Percentiles rank a stretch among this genome's conserved stretches.
Conservation (phyloP, 2,797 vertebrate species). For the Rhinichthys osculus region DNA sequence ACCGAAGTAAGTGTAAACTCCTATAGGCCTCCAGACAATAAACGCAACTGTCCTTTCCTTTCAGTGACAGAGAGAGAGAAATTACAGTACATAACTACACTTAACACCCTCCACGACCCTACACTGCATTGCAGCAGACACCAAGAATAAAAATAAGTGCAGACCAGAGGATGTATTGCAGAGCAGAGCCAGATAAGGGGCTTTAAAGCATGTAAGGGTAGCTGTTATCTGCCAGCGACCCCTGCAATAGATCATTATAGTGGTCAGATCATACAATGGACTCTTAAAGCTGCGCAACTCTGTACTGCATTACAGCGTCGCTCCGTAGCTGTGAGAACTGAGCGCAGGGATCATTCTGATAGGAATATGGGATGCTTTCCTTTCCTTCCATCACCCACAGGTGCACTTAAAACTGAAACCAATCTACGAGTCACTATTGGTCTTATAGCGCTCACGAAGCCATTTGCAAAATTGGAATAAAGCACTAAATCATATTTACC, state of each 20-base stretch:
- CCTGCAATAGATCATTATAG: conserved; percentile 47
- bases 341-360: neutral
- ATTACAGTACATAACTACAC: conserved; percentile 25
- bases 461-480: conserved; percentile 29
- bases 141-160: conserved; percentile 43
- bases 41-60: conserved; percentile 29
- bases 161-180: conserved; percentile 36
- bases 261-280: conserved; percentile 29
- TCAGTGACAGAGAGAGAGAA: conserved; percentile 23
- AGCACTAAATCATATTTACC: conserved; percentile 35
- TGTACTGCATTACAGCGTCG: neutral
- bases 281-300: conserved; percentile 21
- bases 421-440: conserved; percentile 13
- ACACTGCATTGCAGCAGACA: conserved; percentile 45
- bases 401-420: conserved; percentile 27
- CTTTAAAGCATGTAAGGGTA: conserved; percentile 40
- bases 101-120: conserved; percentile 35
- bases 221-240: conserved; percentile 37
- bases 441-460: conserved; percentile 9
- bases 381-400: conserved; percentile 7
- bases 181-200: conserved; percentile 43
- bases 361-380: neutral
- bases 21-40: conserved; percentile 6
- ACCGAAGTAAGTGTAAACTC: conserved; percentile 26
- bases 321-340: neutral